A percentile compares a stretch with the other conserved stretches of the same genome.
Conservation (phyloP, 2,797 vertebrate species). For the Fringilla coelebs region DNA sequence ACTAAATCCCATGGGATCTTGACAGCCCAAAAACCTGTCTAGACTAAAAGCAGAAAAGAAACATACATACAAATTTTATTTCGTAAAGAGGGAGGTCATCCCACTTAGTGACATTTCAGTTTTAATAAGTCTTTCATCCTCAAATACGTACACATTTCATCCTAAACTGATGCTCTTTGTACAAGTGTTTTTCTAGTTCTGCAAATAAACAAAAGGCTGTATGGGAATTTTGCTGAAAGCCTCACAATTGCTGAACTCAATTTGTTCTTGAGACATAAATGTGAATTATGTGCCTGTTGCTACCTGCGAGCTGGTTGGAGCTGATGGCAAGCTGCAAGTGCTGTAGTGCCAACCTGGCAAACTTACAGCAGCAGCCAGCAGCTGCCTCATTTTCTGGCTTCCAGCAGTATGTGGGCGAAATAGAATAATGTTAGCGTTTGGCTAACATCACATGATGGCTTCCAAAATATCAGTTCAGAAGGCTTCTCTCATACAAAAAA, state of each 20-base stretch:
- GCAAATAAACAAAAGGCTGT: not conserved
- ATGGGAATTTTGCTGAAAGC: not conserved
- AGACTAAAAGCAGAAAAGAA: not conserved
- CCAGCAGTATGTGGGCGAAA: not conserved
- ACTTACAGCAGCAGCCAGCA: not conserved
- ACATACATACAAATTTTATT: not conserved
- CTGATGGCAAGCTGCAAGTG: not conserved
- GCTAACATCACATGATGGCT: not conserved
- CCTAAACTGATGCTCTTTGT: not conserved
- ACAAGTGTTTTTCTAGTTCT: not conserved
- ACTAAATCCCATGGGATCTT: not conserved
- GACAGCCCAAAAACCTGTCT: not conserved
- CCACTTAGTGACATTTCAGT: not conserved
- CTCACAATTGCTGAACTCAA: not conserved
- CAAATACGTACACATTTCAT: not conserved
- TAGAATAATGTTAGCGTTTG: constrained; percentile 27
- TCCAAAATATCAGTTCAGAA: constrained; percentile 29
- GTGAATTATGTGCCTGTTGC: constrained; percentile 3
- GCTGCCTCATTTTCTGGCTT: constrained; percentile 1
- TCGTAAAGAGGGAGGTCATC: not conserved
- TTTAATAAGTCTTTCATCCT: not conserved
- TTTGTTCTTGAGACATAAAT: constrained; percentile 4
- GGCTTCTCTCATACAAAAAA: constrained; percentile 23
- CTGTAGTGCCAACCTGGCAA: not conserved
- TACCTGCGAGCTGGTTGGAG: not conserved